Evolutionary conservation across 2,113 vertebrate genomes (phyloP), one percentile per base, ranked within the genome.

Genomic region (Brachyistius frenatus): DNA sequence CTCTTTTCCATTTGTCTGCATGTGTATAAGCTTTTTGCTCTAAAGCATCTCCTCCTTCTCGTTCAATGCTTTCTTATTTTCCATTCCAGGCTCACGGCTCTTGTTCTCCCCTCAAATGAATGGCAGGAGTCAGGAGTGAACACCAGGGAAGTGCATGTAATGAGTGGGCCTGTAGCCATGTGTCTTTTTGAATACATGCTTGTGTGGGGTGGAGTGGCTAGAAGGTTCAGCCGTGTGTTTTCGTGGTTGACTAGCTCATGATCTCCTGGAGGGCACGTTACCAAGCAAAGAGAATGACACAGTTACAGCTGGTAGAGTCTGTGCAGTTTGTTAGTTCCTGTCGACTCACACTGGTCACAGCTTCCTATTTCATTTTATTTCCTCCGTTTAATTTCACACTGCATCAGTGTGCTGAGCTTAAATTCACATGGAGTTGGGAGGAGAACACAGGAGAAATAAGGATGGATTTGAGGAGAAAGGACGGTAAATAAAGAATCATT

Each of bases 181-280:
- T 68, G 50, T 78, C 46, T 71, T 73, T 72, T 73, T 68, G 54
- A 73, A 71, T 62, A n/a, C 52, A 10, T 49, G 41, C 68, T 60
- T 63, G 65, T 80, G 63, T 58, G 46, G 7, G 46, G 7, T 39
- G 23, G 39, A 30, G 39, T 46, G 11, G 54, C 72, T 55, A 32
- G 2, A 66, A 80, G 76, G 54, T 54, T 41, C 37, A 46, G 66
- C 14, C 46, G 32, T 87, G 81, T 86, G 66, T 73, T 79, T 80
- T 73, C 73, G 61, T 83, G 80, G 57, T 70, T 52, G 63, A 76
- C 61, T 81, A 58, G 77, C 77, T 72, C 35, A 35, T 50, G 78
- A 61, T 84, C 41, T 63, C 62, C 89, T 89, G 44, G 31, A 53
- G 77, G 86, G 67, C 76, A 67, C 64, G 73, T 89, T 81, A 84